Base-by-base conservation (phyloP, 2,797 vertebrate species). In the Pantherophis vulpinus region DNA sequence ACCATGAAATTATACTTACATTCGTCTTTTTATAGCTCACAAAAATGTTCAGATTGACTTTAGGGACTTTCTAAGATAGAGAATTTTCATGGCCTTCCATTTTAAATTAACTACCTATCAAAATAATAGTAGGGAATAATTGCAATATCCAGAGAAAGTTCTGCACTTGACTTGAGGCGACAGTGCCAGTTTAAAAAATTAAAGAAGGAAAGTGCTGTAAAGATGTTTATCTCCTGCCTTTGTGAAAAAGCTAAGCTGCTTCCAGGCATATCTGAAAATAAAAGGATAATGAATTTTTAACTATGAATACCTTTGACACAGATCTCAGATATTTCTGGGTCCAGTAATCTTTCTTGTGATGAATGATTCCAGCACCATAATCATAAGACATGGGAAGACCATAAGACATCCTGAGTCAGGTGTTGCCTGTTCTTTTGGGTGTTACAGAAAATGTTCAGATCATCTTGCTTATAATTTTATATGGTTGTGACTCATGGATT, bases 401-500 rank as follows among this genome's bases (percentile, higher is more conserved):
- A 25, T 11, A 61, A 74, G 8, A 3, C 55, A 91, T 63, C 56
- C 74, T 83, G 91, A 37, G 55, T 89, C 47, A 87, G 74, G 47
- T 91, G 79, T 59, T 29, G 16, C 20, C 42, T 93, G 86, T 90
- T 12, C 51, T 89, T 61, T 87, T 89, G 25, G 88, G 58, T 25
- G 60, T 56, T 91, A 83, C 54, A 70, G 58, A 93, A 92, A 94
- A 87, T 74, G 60, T 92, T 94, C 89, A 70, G 56, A 89, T 54
- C 59, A 86, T 91, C 60, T 91, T 93, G 29, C 74, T 86, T 88
- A 92, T 88, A 94, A 91, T 94, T 95, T 90, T 95, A 95, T 95
- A 87, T 60, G 70, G 89, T 66, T 93, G 32, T 94, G 95, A 96
- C 92, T 95, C 95, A 96, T 91, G 95, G 95, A 95, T 95, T 95